Conservation (phyloP, 2,888 invertebrate genomes). For the Nasonovia ribisnigri region DNA sequence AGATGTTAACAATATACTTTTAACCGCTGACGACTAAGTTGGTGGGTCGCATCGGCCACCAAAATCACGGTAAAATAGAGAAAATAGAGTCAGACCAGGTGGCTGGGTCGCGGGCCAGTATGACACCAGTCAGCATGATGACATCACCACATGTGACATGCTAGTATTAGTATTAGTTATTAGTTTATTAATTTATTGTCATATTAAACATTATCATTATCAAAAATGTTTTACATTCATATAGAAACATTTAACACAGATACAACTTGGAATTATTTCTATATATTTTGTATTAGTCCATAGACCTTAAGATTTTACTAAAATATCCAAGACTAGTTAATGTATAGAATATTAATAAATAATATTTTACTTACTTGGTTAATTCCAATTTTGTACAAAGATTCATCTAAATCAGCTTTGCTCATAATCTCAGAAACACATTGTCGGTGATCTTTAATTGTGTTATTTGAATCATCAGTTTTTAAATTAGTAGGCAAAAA, state of each 20-base stretch:
- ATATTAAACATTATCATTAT: background rate
- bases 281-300: background rate
- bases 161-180: background rate
- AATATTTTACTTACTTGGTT: constrained; percentile 84
- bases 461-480: constrained; percentile 69
- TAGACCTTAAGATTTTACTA: background rate
- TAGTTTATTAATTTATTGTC: background rate
- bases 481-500: constrained; percentile 71
- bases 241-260: background rate
- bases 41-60: too few species aligned
- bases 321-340: background rate
- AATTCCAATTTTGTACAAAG: constrained; percentile 89
- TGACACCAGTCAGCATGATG: too few species aligned
- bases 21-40: too few species aligned
- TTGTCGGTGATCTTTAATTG: constrained; percentile 73
- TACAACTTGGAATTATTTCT: background rate
- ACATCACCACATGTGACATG: too few species aligned
- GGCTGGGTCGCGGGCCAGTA: too few species aligned
- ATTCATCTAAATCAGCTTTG: constrained; percentile 85
- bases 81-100: too few species aligned
- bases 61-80: too few species aligned
- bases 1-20: too few species aligned
- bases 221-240: background rate
- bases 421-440: constrained; percentile 88
- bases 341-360: background rate